Conservation (phyloP, 2,888 invertebrate species). For the Drosophila hawaiiensis region DNA sequence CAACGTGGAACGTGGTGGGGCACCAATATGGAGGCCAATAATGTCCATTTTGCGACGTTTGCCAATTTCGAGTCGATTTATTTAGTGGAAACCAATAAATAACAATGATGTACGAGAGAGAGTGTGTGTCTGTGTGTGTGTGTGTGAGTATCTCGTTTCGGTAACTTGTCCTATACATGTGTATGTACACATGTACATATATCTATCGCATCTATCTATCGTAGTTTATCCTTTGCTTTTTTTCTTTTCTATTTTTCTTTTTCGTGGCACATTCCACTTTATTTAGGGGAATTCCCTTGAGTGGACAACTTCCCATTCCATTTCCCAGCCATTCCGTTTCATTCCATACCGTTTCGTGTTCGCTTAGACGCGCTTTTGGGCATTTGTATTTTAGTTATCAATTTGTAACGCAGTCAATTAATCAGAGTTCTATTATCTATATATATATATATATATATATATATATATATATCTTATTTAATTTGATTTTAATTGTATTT, state of each 20-base stretch:
- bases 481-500: constrained; percentile 3
- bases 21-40: constrained; percentile 64
- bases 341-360: constrained; percentile 6
- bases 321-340: constrained; percentile 22
- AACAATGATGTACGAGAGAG: constrained; percentile 70
- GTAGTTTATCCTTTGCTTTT: constrained; percentile 18
- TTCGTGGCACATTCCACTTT: constrained; percentile 39
- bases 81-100: constrained; percentile 79
- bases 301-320: constrained; percentile 39
- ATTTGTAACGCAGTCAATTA: not conserved
- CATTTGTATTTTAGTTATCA: constrained; percentile 4
- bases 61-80: constrained; percentile 79
- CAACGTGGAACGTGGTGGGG: constrained; percentile 44
- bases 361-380: not conserved
- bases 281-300: constrained; percentile 52
- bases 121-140: constrained; percentile 1
- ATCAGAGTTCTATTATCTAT: not conserved
- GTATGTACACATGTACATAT: constrained; percentile 8
- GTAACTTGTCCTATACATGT: constrained; percentile 29
- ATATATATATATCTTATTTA: not conserved
- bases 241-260: not conserved
- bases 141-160: constrained; percentile 26
- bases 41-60: constrained; percentile 79
- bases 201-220: constrained; percentile 29
- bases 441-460: too few relatives aligned